Evolutionary conservation across 2,888 invertebrate genomes (phyloP), one percentile per base, ranked within the genome.

Genomic region (Argynnis bischoffii): DNA sequence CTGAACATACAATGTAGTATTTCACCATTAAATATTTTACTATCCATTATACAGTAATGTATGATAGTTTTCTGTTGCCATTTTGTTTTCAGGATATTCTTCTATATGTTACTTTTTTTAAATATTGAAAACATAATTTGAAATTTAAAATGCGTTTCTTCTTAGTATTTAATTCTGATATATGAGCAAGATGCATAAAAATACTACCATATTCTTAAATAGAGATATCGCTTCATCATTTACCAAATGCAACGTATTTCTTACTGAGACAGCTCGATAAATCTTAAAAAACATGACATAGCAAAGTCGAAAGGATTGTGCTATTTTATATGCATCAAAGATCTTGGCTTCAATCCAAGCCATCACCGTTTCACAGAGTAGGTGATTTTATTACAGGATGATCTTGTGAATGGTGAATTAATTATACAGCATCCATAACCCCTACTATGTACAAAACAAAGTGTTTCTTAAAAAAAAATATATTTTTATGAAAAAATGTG

Each of bases 241-340:
- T 48, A 18, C 48, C 31, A 60, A 61, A 61, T 55, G 48, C 51
- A 51, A 64, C 53, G 53, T 67, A 61, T 65, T 48, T 64, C 61
- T 70, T 63, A 18, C 53, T 53, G 41, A 60, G 53, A 56, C 69
- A 61, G 51, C 16, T 41, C 6, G 35, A 68, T 69, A 55, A 64
- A 66, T 71, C 59, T 66, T 55, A 51, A 60, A 69, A 63, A 61
- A 48, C 63, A 57, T 68, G 71, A 64, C 69, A 50, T 60, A 67
- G 64, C 63, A 69, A 69, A 69, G 71, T 71, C 71, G 63, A 71
- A 69, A 71, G 67, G 71, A 69, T 71, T 54, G 54, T 50, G 48
- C 64, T 64, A 55, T 66, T 71, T 71, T 71, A 21, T 63, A 60
- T 59, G 63, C 59, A 55, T 60, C 51, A 69, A 50, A 56, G 55